phyloP scores from a whole-genome alignment of 2,888 invertebrate genomes.

The Mellilla xanthometata region DNA sequence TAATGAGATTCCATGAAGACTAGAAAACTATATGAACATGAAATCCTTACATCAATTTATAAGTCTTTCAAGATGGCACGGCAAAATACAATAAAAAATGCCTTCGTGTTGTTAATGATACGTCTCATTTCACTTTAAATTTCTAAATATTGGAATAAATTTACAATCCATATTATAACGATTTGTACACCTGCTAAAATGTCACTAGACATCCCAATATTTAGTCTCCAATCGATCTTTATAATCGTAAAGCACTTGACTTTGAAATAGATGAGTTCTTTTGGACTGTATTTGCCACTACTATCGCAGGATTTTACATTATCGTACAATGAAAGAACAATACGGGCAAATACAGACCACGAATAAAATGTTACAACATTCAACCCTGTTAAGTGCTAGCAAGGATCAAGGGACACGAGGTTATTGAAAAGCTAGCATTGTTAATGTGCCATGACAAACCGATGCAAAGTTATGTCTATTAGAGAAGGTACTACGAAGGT shows the following conservation, averaged over 20 bases:
- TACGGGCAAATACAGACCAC: conserved; percentile 58
- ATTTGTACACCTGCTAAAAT: conserved; percentile 76
- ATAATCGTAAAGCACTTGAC: conserved; percentile 58
- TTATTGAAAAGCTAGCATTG: conserved; percentile 67
- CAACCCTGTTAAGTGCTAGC: conserved; percentile 75
- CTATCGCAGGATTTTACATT: conserved; percentile 20
- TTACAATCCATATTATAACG: conserved; percentile 71
- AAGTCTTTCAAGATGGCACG: conserved; percentile 80
- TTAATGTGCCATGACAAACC: conserved; percentile 60
- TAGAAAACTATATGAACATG: conserved; percentile 81
- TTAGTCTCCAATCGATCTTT: conserved; percentile 65
- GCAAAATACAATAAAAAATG: conserved; percentile 77
- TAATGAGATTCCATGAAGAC: conserved; percentile 80
- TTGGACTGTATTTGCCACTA: conserved; percentile 53
- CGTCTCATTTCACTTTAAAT: conserved; percentile 59
- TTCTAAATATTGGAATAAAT: conserved; percentile 78
- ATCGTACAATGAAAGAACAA: conserved; percentile 22
- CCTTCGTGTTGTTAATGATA: conserved; percentile 65
- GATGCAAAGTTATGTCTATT: conserved; percentile 62
- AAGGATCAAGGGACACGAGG: conserved; percentile 79
- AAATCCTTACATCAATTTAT: conserved; percentile 77
- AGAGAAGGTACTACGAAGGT: conserved; percentile 45
- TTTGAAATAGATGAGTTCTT: conserved; percentile 51
- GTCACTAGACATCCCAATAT: conserved; percentile 74
- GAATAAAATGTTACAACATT: conserved; percentile 71